Evolutionary conservation across 2,888 invertebrate species (phyloP).

Genomic region (Drosophila emarginata): DNA sequence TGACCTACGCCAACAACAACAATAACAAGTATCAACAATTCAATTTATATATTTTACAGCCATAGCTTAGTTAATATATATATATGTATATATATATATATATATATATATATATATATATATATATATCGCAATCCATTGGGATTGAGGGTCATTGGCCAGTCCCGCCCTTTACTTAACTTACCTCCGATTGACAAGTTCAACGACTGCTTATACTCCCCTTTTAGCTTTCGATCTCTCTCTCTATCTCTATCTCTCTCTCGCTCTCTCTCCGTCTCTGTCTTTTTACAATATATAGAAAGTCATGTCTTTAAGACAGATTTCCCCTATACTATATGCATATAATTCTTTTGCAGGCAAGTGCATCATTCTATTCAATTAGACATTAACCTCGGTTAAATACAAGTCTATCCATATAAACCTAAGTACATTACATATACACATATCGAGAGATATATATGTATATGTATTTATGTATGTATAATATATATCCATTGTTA

Average conservation of each 20-base stretch:
- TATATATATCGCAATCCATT: background rate
- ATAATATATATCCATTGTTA: conserved; percentile 1
- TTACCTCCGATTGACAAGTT: conserved; percentile 13
- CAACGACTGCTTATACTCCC: conserved; percentile 8
- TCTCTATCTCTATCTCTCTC: background rate
- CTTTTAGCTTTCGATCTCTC: background rate
- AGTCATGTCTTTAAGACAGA: conserved; percentile 3
- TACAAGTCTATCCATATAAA: conserved; percentile 1
- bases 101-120: no score
- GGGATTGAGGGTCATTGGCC: background rate
- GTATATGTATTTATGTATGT: background rate
- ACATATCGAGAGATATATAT: background rate
- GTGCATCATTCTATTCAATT: conserved; percentile 12
- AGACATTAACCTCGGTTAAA: conserved; percentile 3
- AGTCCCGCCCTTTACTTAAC: conserved; percentile 1
- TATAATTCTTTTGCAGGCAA: background rate
- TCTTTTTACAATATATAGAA: no score
- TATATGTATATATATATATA: no score
- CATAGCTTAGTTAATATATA: no score
- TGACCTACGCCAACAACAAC: background rate
- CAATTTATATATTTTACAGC: background rate
- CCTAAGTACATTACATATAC: no score
- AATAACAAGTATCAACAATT: background rate
- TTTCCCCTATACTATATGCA: background rate
- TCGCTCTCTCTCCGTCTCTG: no score